Evolutionary conservation across 92 coral and sea anemone genomes (phyloP), one percentile per base, ranked within the genome.

Genomic region (Porites rus): DNA sequence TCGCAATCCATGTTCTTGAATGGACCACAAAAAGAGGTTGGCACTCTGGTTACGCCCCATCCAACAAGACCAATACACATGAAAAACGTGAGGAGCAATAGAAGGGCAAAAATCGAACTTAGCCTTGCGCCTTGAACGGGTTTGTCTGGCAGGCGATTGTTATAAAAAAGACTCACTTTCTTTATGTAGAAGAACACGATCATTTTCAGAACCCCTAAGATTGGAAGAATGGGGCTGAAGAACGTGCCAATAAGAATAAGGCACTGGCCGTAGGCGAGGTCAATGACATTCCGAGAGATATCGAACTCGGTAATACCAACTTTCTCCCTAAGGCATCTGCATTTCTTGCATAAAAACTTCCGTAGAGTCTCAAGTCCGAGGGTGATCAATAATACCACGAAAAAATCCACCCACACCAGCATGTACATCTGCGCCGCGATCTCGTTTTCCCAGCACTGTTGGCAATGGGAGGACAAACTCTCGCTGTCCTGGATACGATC

Each of bases 51-150:
- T 54, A 93, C 91, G n/a, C 94, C 98, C 87, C 96, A 96, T 11
- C 99, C 99, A 2, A 97, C 94, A 13, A 96, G 91, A 10, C 93
- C 94, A 1, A 79, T 83, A 50, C 96, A 95, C 94, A 95, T 95
- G 76, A 97, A 88, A 76, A 95, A 95, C 31, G 93, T 81, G 72
- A 97, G 52, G 16, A 97, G 87, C 76, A 97, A 54, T 53, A 97
- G 80, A 54, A 97, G 92, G 21, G 99, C 92, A 75, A 97, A 97
- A 14, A 94, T 96, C 54, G 92, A 95, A 80, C 89, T 97, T 10
- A 97, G 93, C 73, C 92, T 91, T 14, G 99, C 98, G 60, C 99
- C 93, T 65, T 95, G 96, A 87, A 95, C 93, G 1, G 98, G 96
- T 51, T 94, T 91, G 73, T 96, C 92, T 3, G 99, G 98, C 38